Evolutionary conservation across 35 echinoderm and acorn worm species (phyloP).

Genomic region (Hemicentrotus pulcherrimus): DNA sequence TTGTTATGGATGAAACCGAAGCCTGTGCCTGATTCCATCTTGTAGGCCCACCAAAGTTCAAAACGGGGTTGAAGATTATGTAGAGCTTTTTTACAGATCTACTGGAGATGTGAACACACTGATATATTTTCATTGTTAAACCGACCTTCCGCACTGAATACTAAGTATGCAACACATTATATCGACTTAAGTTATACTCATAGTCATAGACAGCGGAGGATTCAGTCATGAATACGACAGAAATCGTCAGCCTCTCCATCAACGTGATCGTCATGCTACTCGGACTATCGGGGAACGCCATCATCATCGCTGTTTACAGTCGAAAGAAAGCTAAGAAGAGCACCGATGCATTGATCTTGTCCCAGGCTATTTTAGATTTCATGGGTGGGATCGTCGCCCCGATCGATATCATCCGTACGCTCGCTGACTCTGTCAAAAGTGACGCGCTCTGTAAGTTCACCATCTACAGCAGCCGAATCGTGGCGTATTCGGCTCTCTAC

Average conservation of each 20-base stretch:
- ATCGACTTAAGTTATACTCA: neutral
- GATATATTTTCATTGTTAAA: no score
- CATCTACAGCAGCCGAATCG: neutral
- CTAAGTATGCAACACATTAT: neutral
- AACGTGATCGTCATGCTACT: neutral
- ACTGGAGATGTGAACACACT: neutral
- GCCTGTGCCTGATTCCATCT: neutral
- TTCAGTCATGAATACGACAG: neutral
- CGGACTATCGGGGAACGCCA: neutral
- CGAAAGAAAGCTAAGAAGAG: slow-evolving; percentile 29
- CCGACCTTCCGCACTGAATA: no score
- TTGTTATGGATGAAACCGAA: neutral
- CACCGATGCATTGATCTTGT: neutral
- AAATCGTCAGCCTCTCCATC: slow-evolving; percentile 6
- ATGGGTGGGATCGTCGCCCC: neutral
- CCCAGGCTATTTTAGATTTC: neutral
- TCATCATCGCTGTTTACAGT: slow-evolving; percentile 3
- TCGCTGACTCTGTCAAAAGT: neutral
- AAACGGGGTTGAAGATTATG: neutral
- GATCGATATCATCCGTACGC: neutral
- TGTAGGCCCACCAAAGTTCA: neutral
- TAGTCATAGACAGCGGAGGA: neutral
- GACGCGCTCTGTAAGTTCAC: slow-evolving; percentile 29
- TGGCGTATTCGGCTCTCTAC: slow-evolving; percentile 16
- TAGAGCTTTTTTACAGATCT: neutral